Percentiles rank a stretch among this genome's conserved stretches.
phyloP scores from a whole-genome alignment of 2,888 invertebrate species.

The Campaea margaritaria region DNA sequence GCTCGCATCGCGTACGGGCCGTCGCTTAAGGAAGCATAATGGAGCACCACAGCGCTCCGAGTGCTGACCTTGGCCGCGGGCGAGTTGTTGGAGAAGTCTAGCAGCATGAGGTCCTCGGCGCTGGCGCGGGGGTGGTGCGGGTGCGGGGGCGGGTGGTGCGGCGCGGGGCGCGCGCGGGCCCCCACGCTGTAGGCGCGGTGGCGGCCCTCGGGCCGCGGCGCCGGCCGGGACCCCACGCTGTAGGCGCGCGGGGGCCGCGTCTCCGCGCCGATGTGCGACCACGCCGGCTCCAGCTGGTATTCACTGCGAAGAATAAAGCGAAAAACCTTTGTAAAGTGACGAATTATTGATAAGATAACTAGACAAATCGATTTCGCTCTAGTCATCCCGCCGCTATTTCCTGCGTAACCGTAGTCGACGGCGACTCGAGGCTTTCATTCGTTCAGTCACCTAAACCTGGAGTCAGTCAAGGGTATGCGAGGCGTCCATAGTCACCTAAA shows the following conservation, averaged over 20 bases:
- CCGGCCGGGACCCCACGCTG: slow-evolving; percentile 75
- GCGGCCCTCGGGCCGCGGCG: slow-evolving; percentile 70
- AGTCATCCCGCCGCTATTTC: too few relatives aligned
- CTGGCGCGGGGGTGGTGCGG: slow-evolving; percentile 74
- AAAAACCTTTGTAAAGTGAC: too few relatives aligned
- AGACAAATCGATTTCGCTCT: too few relatives aligned
- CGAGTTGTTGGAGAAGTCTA: slow-evolving; percentile 78
- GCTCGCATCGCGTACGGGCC: too few relatives aligned
- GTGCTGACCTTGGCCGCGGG: slow-evolving; percentile 57
- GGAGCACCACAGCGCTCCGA: too few relatives aligned
- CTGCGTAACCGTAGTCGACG: too few relatives aligned
- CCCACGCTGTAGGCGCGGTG: slow-evolving; percentile 92
- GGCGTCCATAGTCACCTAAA: slow-evolving; percentile 66
- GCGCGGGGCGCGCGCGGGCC: slow-evolving; percentile 49
- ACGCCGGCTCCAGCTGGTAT: slow-evolving; percentile 92
- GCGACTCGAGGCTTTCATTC: too few relatives aligned
- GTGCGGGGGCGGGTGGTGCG: slow-evolving; percentile 33
- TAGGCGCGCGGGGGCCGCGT: slow-evolving; percentile 85
- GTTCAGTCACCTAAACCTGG: too few relatives aligned
- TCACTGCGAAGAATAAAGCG: slow-evolving; percentile 79
- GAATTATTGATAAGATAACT: too few relatives aligned
- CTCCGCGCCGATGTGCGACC: slow-evolving; percentile 88
- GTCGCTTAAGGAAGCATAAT: too few relatives aligned
- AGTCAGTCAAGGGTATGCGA: too few relatives aligned
- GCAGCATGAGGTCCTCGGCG: slow-evolving; percentile 92